Percentiles rank a stretch among this genome's conserved stretches.
phyloP scores from a whole-genome alignment of 2,797 vertebrate genomes.

The Phalloptychus januarius region DNA sequence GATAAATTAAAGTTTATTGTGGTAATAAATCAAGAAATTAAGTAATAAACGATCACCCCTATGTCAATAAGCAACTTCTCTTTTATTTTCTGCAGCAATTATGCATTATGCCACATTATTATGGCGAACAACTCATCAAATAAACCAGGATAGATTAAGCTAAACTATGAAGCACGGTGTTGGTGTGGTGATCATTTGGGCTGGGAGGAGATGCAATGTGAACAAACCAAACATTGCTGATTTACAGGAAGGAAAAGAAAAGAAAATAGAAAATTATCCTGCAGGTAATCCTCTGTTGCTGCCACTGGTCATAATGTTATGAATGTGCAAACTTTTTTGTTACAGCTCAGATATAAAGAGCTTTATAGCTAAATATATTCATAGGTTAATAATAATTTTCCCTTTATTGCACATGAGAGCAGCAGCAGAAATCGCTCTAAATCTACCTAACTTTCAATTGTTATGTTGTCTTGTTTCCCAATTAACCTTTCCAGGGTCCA shows the following conservation, averaged over 20 bases:
- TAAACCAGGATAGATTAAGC: not conserved
- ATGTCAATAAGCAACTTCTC: not conserved
- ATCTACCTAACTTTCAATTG: conserved; percentile 45
- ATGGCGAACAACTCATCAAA: not conserved
- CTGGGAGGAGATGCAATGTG: too few species aligned
- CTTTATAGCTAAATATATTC: not conserved
- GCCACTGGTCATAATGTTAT: not conserved
- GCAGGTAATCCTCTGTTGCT: not conserved
- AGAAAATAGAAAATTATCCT: not conserved
- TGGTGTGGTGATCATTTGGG: not conserved
- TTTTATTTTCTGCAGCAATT: not conserved
- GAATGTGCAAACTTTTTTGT: not conserved
- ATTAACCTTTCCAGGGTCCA: conserved; percentile 76
- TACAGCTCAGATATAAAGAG: not conserved
- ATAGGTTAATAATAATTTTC: conserved; percentile 10
- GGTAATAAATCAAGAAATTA: too few species aligned
- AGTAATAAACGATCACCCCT: not conserved
- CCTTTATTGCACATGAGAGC: conserved; percentile 17
- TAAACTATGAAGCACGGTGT: not conserved
- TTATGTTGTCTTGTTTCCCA: conserved; percentile 67
- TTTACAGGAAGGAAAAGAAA: not conserved
- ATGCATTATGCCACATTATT: not conserved
- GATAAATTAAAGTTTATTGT: too few species aligned
- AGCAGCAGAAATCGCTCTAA: conserved; percentile 18
- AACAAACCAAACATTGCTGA: not conserved